Percentiles rank a stretch among this genome's conserved stretches.
Evolutionary conservation across 2,113 vertebrate genomes (phyloP).

Genomic region (Phrynosoma platyrhinos): DNA sequence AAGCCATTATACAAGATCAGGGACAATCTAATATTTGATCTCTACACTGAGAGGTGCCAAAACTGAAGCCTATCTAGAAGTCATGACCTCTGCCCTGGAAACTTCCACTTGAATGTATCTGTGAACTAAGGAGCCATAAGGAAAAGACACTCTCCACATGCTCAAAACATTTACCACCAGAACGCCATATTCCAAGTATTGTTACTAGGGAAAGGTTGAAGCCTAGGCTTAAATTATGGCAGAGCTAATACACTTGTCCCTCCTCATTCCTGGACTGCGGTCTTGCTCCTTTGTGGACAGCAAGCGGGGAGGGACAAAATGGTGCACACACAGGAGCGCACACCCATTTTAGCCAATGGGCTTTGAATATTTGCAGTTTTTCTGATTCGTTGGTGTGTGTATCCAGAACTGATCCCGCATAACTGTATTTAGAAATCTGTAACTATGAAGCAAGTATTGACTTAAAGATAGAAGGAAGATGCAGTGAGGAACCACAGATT

Average conservation of each 20-base stretch:
- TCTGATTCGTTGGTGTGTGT: too few species aligned
- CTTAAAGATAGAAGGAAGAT: not conserved
- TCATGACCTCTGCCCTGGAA: not conserved
- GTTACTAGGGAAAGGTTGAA: not conserved
- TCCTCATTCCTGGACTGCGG: too few species aligned
- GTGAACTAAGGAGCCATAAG: not conserved
- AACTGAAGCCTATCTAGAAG: not conserved
- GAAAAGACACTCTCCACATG: not conserved
- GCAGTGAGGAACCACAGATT: not conserved
- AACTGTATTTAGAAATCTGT: not conserved
- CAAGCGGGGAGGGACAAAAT: too few species aligned
- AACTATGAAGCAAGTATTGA: not conserved
- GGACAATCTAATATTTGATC: not conserved
- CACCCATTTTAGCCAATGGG: too few species aligned
- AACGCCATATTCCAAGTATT: not conserved
- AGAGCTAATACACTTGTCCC: not conserved
- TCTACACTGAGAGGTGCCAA: not conserved
- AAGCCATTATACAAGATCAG: conserved; percentile 19
- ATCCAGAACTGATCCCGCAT: too few species aligned
- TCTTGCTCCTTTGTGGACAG: too few species aligned
- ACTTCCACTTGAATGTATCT: not conserved
- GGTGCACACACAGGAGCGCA: too few species aligned
- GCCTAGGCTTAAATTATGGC: not conserved
- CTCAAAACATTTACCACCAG: not conserved
- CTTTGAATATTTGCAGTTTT: too few species aligned